phyloP scores from a whole-genome alignment of 2,113 vertebrate species.

The Tragulus kanchil region DNA sequence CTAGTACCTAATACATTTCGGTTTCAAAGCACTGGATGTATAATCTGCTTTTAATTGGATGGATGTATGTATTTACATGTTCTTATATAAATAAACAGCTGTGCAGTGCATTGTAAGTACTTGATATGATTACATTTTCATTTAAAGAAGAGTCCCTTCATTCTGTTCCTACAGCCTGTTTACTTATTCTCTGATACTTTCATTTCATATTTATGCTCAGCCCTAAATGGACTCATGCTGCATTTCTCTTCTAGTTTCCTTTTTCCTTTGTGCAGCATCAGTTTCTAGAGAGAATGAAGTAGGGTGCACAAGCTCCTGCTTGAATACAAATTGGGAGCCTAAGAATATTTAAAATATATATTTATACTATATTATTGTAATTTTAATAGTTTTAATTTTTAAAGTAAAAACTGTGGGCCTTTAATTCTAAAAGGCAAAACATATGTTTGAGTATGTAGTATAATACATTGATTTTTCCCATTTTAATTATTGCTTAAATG shows the following conservation, averaged over 20 bases:
- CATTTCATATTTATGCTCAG: background rate
- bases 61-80: conserved; percentile 56
- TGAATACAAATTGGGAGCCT: background rate
- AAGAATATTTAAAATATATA: conserved; percentile 9
- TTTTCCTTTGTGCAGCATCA: background rate
- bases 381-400: conserved; percentile 6
- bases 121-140: conserved; percentile 62
- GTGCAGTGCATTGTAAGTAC: conserved; percentile 35
- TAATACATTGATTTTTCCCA: background rate
- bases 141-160: conserved; percentile 11
- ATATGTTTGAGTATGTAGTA: background rate
- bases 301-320: background rate
- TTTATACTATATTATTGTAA: background rate
- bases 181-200: conserved; percentile 24
- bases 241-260: background rate
- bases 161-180: conserved; percentile 4
- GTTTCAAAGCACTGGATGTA: conserved; percentile 20
- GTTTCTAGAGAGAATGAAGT: background rate
- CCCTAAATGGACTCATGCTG: background rate
- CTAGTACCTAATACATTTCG: conserved; percentile 44
- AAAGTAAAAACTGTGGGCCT: background rate
- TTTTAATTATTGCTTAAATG: background rate
- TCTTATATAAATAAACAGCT: conserved; percentile 52
- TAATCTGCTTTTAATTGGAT: conserved; percentile 59
- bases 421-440: conserved; percentile 33